These are phyloP conservation scores for Teleiodes luculella DNA, from an alignment of 2,888 invertebrate species.

Conservation along the genomic window DNA sequence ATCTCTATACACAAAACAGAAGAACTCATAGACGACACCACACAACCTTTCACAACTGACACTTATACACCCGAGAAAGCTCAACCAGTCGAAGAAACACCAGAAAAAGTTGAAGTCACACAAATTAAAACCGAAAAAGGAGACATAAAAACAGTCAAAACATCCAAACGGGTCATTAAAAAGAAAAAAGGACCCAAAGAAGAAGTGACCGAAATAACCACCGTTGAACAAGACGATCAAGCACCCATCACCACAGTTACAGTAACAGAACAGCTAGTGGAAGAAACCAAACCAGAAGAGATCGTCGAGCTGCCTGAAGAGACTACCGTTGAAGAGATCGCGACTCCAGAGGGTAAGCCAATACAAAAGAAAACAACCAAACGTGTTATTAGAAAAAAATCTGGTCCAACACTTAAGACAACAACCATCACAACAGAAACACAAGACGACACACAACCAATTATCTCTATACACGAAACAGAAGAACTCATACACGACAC, in stretches of 20 bases:
- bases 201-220: constrained; percentile 23
- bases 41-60: constrained; percentile 24
- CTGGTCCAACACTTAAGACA: constrained; percentile 41
- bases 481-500: constrained; percentile 14
- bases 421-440: constrained; percentile 41
- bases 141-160: constrained; percentile 37
- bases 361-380: constrained; percentile 32
- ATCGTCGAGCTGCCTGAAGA: constrained; percentile 44
- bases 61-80: not conserved
- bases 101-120: constrained; percentile 33
- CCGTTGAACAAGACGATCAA: constrained; percentile 36
- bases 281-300: constrained; percentile 28
- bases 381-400: constrained; percentile 34
- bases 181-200: constrained; percentile 29
- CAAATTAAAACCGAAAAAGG: constrained; percentile 24
- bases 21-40: no score
- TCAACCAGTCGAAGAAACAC: constrained; percentile 37
- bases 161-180: constrained; percentile 32
- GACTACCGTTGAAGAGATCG: constrained; percentile 22
- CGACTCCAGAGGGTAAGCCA: constrained; percentile 25
- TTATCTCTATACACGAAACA: constrained; percentile 25
- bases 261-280: constrained; percentile 18
- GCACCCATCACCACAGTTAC: constrained; percentile 31
- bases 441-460: constrained; percentile 31
- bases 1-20: constrained; percentile 30